These are phyloP conservation scores for Cylas formicarius DNA, from an alignment of 1,140 invertebrate species.

Conservation along the genomic window DNA sequence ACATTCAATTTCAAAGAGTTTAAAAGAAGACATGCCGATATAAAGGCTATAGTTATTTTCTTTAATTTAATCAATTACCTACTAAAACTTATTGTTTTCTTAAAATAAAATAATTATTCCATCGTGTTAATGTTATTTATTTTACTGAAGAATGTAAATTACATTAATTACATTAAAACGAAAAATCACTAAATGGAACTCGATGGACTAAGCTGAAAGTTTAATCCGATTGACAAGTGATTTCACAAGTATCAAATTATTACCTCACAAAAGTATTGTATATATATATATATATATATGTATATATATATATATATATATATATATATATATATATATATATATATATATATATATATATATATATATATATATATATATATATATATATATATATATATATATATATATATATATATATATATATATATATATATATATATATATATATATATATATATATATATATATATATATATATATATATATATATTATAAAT, in stretches of 20 bases:
- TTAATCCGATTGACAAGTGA: too few species aligned
- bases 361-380: slow-evolving; percentile 8
- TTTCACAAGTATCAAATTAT: not conserved
- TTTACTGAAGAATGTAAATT: too few species aligned
- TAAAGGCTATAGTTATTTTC: too few species aligned
- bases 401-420: slow-evolving; percentile 3
- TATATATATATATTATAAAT: slow-evolving; percentile 5
- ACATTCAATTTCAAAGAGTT: too few species aligned
- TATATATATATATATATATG: not conserved
- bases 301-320: slow-evolving; percentile 8
- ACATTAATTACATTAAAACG: too few species aligned
- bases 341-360: slow-evolving; percentile 8
- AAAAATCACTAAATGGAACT: too few species aligned
- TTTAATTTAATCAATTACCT: too few species aligned
- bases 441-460: slow-evolving; percentile 2
- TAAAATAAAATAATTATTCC: too few species aligned
- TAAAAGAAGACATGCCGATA: too few species aligned
- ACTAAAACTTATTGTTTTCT: too few species aligned
- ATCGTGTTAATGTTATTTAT: too few species aligned
- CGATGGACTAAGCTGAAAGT: too few species aligned
- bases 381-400: slow-evolving; percentile 4
- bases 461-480: slow-evolving; percentile 7
- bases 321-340: slow-evolving; percentile 8
- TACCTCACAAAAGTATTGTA: not conserved
- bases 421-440: not conserved